A percentile compares a stretch with the other conserved stretches of the same genome.
Evolutionary conservation across 53 echinoderm and acorn worm species (phyloP).

Genomic region (Apostichopus leukothele): DNA sequence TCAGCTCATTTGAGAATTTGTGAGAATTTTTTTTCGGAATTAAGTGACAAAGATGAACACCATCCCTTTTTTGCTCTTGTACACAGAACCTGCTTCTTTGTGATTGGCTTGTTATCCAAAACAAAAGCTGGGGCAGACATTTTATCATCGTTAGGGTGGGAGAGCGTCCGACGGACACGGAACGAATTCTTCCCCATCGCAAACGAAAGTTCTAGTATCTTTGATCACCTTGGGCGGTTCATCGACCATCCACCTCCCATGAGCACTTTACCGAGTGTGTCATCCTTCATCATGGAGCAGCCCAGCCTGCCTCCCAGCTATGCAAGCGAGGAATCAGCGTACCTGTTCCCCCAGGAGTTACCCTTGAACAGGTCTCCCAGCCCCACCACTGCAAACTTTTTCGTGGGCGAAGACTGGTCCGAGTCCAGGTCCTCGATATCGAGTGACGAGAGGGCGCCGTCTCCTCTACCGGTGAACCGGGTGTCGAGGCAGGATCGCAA

Average conservation of each 20-base stretch:
- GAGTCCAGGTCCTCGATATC: conserved; percentile 33
- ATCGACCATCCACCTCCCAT: conserved; percentile 54
- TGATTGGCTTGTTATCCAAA: conserved; percentile 89
- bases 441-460: conserved; percentile 57
- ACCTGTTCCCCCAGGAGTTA: conserved; percentile 7
- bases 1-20: no score
- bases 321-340: conserved; percentile 29
- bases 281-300: conserved; percentile 63
- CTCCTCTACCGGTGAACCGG: conserved; percentile 48
- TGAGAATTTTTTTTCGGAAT: no score
- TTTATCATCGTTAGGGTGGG: conserved; percentile 90
- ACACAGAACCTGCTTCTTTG: conserved; percentile 93
- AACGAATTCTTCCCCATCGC: conserved; percentile 80
- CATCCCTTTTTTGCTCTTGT: not conserved
- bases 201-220: conserved; percentile 65
- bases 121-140: conserved; percentile 84
- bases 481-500: conserved; percentile 48
- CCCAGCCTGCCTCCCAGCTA: conserved; percentile 52
- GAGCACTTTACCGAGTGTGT: conserved; percentile 49
- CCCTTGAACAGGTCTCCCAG: not conserved
- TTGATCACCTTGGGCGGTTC: conserved; percentile 57
- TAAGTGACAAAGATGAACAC: no score
- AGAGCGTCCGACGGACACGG: conserved; percentile 85
- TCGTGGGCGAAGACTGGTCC: conserved; percentile 38
- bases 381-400: conserved; percentile 50